These are phyloP conservation scores for Alitta virens DNA, from an alignment of 2,888 invertebrate genomes.

Conservation along the genomic window DNA sequence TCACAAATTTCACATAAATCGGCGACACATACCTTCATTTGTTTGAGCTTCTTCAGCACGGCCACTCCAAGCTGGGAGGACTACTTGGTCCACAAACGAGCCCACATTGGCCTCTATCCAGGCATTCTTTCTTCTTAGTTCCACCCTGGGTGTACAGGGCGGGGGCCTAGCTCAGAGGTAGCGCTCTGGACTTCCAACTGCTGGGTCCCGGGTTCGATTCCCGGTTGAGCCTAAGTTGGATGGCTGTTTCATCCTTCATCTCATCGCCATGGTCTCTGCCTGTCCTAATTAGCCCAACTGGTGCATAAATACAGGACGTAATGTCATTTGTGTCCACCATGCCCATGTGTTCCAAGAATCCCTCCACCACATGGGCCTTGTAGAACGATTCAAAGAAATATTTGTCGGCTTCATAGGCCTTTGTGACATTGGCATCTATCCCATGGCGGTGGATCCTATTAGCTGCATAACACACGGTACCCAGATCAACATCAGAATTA, in stretches of 20 bases:
- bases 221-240: too few relatives aligned
- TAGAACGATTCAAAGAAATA: too few relatives aligned
- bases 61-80: neutral
- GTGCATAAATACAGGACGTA: neutral
- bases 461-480: constrained; percentile 22
- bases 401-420: constrained; percentile 26
- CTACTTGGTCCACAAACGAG: constrained; percentile 10
- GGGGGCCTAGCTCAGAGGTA: too few relatives aligned
- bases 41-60: too few relatives aligned
- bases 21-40: too few relatives aligned
- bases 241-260: too few relatives aligned
- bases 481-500: constrained; percentile 15
- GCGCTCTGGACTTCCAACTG: too few relatives aligned
- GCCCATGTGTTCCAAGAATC: constrained; percentile 21
- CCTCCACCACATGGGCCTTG: constrained; percentile 24
- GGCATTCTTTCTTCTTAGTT: neutral
- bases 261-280: too few relatives aligned
- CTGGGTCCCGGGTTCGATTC: too few relatives aligned
- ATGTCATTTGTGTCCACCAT: constrained; percentile 8
- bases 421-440: constrained; percentile 23
- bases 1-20: too few relatives aligned
- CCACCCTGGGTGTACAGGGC: too few relatives aligned
- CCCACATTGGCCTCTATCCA: constrained; percentile 17
- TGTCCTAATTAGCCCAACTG: too few relatives aligned
- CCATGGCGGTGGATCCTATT: constrained; percentile 18